Evolutionary conservation across 2,888 invertebrate species (phyloP).

Genomic region (Hypsopygia costalis): DNA sequence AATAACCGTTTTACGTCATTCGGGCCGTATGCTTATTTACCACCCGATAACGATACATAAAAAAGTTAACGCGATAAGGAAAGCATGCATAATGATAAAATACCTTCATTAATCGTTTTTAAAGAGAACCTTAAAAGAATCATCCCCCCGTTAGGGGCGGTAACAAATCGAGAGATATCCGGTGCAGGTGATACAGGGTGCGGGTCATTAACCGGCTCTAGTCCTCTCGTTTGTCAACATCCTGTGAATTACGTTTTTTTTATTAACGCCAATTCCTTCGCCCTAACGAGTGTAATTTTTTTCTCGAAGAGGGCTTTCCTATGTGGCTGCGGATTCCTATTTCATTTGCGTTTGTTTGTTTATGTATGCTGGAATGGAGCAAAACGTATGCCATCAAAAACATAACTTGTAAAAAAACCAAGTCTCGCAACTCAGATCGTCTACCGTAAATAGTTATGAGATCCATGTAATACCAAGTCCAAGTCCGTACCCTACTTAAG

Average conservation of each 20-base stretch:
- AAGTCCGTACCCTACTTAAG: too few relatives aligned
- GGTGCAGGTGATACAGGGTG: conserved; percentile 54
- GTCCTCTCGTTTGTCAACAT: conserved; percentile 66
- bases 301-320: conserved; percentile 22
- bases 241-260: conserved; percentile 59
- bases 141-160: conserved; percentile 26
- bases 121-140: conserved; percentile 28
- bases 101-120: conserved; percentile 1
- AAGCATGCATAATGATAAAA: not conserved
- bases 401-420: too few relatives aligned
- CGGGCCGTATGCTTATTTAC: too few relatives aligned
- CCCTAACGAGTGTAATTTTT: conserved; percentile 67
- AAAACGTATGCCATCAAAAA: too few relatives aligned
- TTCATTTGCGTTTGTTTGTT: too few relatives aligned
- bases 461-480: too few relatives aligned
- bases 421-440: too few relatives aligned
- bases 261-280: conserved; percentile 71
- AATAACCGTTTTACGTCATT: too few relatives aligned
- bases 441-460: too few relatives aligned
- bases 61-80: too few relatives aligned
- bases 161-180: conserved; percentile 13
- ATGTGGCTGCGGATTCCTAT: not conserved
- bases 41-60: too few relatives aligned
- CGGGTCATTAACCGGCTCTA: conserved; percentile 61
- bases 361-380: too few relatives aligned